These are phyloP conservation scores for Cosmia trapezina DNA, from an alignment of 2,888 invertebrate species.

Conservation along the genomic window DNA sequence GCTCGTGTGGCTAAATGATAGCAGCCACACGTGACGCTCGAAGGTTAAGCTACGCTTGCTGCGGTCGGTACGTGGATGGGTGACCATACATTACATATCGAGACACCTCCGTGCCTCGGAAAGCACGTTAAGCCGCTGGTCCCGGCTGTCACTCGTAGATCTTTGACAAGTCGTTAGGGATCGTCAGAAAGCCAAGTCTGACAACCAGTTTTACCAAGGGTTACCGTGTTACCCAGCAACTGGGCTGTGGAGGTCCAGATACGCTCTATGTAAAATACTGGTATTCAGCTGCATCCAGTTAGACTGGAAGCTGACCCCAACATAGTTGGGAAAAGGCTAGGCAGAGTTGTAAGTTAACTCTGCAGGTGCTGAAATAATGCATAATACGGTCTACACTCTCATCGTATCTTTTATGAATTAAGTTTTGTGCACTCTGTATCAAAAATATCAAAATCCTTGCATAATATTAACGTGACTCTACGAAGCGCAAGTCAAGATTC, in stretches of 20 bases:
- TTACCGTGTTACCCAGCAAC: no score
- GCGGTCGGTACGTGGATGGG: neutral
- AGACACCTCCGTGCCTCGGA: neutral
- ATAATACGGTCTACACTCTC: neutral
- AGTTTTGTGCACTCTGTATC: neutral
- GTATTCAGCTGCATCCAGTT: neutral
- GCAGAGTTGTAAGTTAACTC: neutral
- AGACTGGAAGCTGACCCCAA: neutral
- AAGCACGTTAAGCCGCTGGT: neutral
- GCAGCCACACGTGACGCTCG: neutral
- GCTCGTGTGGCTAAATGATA: neutral
- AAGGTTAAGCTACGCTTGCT: neutral
- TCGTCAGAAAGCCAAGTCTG: neutral
- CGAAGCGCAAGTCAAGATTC: slow-evolving; percentile 12
- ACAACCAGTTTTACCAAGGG: neutral
- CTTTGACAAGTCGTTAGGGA: neutral
- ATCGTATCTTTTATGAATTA: neutral
- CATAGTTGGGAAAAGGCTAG: neutral
- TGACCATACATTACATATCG: neutral
- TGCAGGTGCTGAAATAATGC: slow-evolving; percentile 2
- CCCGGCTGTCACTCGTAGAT: neutral
- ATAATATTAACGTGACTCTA: slow-evolving; percentile 4
- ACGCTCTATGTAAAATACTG: neutral
- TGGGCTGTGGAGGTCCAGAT: neutral
- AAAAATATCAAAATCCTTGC: slow-evolving; percentile 26